Evolutionary conservation across 2,113 vertebrate genomes (phyloP), one percentile per base, ranked within the genome.

Genomic region (Hippocampus guttulatus): DNA sequence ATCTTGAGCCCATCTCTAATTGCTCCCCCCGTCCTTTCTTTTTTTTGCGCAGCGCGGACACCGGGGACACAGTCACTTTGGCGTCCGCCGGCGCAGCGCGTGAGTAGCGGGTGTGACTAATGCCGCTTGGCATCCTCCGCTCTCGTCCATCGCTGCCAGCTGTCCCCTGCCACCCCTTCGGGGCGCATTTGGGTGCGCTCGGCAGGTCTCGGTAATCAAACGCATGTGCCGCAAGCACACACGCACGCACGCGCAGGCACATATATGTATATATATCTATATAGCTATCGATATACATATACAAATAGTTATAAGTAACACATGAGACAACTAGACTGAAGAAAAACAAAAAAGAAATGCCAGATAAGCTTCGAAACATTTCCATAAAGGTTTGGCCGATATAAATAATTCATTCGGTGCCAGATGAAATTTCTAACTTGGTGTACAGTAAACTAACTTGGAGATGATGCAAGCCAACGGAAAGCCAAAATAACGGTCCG

Each of bases 71-170:
- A 79, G 79, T 82, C 87, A 82, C 86, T 86, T 85, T 85, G 87
- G 64, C 88, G 81, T 87, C 81, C 88, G 87, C 90, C 91, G 90
- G 85, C 80, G 52, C 72, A 85, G 81, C 80, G 82, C 84, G 85
- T 88, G 89, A 91, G 91, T 92, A 92, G 91, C 91, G 89, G 90
- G 88, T 88, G 91, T 91, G 89, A 91, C 91, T 91, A 93, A 93
- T 91, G 81, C 86, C 66, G 81, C 85, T 85, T 92, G 89, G 90
- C 91, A 92, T 89, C 83, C 78, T 84, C 87, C 76, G 76, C 85
- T 77, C 70, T 79, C 51, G 71, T 89, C 86, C 88, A 88, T 89
- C 88, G 86, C 88, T 83, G 78, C 90, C 90, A 92, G 91, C 90
- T 91, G 91, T 92, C 89, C 90, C 88, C 81, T 79, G 88, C 88